A percentile compares a stretch with the other conserved stretches of the same genome.
Evolutionary conservation across 1,140 invertebrate species (phyloP).

Genomic region (Cherax quadricarinatus): DNA sequence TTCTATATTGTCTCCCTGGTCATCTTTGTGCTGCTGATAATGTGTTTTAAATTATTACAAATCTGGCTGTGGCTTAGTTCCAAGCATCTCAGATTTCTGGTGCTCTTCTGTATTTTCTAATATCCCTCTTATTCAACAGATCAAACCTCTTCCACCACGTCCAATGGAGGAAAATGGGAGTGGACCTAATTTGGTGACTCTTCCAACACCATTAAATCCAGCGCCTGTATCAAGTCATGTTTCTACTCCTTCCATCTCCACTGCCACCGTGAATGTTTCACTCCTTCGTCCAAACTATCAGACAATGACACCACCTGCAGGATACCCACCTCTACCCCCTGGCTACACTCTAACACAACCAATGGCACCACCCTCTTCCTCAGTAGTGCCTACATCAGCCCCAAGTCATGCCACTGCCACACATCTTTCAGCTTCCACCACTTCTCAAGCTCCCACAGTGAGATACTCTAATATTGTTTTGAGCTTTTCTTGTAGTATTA

Average conservation of each 20-base stretch:
- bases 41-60: no score
- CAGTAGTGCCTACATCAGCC: slow-evolving; percentile 7
- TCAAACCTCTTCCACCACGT: slow-evolving; percentile 69
- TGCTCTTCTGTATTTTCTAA: background rate
- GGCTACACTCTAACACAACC: slow-evolving; percentile 72
- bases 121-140: slow-evolving; percentile 14
- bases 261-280: background rate
- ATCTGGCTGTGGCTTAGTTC: no score
- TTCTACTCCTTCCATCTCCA: slow-evolving; percentile 14
- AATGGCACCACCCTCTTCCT: slow-evolving; percentile 59
- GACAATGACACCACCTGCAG: slow-evolving; percentile 63
- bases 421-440: slow-evolving; percentile 5
- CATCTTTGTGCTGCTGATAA: no score
- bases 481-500: no score
- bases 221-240: background rate
- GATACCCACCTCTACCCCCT: slow-evolving; percentile 71
- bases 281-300: slow-evolving; percentile 44
- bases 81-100: no score
- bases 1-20: no score
- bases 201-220: slow-evolving; percentile 7
- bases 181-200: background rate
- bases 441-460: slow-evolving; percentile 26
- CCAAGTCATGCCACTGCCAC: background rate
- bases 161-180: slow-evolving; percentile 32
- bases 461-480: background rate